Percentiles rank a stretch among this genome's conserved stretches.
Conservation (phyloP, 2,888 invertebrate genomes). For the Cephalotes varians region DNA sequence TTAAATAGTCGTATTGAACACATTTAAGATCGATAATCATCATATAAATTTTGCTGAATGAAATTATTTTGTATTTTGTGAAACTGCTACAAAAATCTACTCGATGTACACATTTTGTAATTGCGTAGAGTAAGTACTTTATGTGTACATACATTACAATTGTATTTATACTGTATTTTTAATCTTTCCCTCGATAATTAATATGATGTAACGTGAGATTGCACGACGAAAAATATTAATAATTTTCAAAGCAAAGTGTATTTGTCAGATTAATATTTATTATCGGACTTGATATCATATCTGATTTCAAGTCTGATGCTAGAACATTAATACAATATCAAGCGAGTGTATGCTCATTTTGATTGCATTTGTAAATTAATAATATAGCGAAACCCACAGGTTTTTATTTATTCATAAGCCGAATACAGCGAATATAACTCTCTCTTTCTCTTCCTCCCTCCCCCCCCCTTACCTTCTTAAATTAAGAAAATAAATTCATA, state of each 20-base stretch:
- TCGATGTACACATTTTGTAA: neutral
- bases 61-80: conserved; percentile 13
- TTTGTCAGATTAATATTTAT: conserved; percentile 19
- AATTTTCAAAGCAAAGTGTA: neutral
- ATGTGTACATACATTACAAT: neutral
- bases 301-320: neutral
- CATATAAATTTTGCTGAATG: neutral
- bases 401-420: conserved; percentile 6
- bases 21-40: neutral
- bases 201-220: neutral
- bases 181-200: conserved; percentile 5
- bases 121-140: conserved; percentile 1
- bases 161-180: neutral
- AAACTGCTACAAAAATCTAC: conserved; percentile 18
- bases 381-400: neutral
- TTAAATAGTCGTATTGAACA: conserved; percentile 9
- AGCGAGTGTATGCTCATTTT: neutral
- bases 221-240: conserved; percentile 8
- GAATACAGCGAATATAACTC: neutral
- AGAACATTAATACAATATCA: conserved; percentile 17
- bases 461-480: neutral
- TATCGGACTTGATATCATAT: neutral
- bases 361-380: conserved; percentile 27
- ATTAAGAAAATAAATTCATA: conserved; percentile 10
- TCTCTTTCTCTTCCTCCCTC: neutral